A percentile compares a stretch with the other conserved stretches of the same genome.
Evolutionary conservation across 37 sponge, comb jelly and placozoan genomes (phyloP).

Genomic region (Crambe crambe): DNA sequence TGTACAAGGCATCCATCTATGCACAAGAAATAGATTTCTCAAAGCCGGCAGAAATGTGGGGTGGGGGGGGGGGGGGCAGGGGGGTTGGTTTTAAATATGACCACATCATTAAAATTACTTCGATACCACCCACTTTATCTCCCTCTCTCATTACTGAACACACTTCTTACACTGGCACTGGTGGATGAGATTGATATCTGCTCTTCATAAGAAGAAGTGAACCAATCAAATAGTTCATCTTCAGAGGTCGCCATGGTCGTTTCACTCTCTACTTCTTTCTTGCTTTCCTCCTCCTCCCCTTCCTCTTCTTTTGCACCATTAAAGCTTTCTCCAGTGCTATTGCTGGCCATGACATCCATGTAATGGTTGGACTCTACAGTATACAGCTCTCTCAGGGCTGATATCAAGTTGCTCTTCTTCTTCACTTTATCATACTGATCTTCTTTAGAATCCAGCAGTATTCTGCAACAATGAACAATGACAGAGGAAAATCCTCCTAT

Average conservation of each 20-base stretch:
- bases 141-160: background rate
- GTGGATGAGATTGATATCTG: background rate
- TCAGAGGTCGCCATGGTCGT: background rate
- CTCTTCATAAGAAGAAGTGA: background rate
- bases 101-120: background rate
- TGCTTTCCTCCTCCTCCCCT: background rate
- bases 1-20: constrained; percentile 1
- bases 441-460: background rate
- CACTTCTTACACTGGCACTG: background rate
- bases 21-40: background rate
- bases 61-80: background rate
- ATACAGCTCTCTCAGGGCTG: background rate
- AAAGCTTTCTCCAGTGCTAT: too few species aligned
- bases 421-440: background rate
- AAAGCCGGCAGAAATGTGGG: background rate
- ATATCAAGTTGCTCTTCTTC: background rate
- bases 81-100: too few species aligned
- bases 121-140: background rate
- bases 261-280: background rate
- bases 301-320: background rate
- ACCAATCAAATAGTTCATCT: constrained; percentile 8
- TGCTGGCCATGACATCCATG: background rate
- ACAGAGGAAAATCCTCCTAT: too few species aligned
- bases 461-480: too few species aligned
- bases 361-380: background rate